Base-by-base conservation (phyloP, 1,140 invertebrate species). In the Tetranychus cinnabarinus region DNA sequence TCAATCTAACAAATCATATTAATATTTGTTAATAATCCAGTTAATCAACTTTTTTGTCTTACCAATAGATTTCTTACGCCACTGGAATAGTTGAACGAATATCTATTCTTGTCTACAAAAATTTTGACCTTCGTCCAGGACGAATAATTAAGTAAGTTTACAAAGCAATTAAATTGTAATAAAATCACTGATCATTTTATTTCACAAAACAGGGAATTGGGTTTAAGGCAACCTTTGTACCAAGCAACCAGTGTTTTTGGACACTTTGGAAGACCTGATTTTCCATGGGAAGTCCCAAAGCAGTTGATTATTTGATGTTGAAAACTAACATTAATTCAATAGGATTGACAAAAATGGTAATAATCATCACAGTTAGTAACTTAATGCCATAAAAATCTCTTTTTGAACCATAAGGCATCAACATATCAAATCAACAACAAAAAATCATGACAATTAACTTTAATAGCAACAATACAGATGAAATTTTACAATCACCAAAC, bases 71-170 rank as follows among this genome's bases (percentile, higher is more conserved):
- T 0, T 87, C 92, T 0, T 97, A 97, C 74, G 91, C 92, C 36
- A 97, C 97, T 73, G 93, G 91, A 61, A 80, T 97, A 34, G 83
- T 90, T 52, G 84, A 96, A 72, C 92, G 93, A n/a, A 76, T 97
- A 7, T 93, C 91, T 36, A 88, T 97, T 67, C 89, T 88, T 64
- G 86, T 97, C 59, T 92, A 88, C 64, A 85, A 85, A 68, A 99
- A 99, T 76, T 99, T 99, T 73, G 95, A 99, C 72, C 76, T 99
- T 23, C 78, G 93, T 71, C 96, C 96, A 15, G 95, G 96, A 63
- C 88, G 82, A 73, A 97, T 99, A 72, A 93, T 98, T 52, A 95
- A 90, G 90, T 65, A 62, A 57, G 63, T 56, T 48, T 8, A 31
- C 33, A 5, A 31, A 6, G 0, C 7, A n/a, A 8, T 13, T 31